Evolutionary conservation across 2,113 vertebrate genomes (phyloP), one percentile per base, ranked within the genome.

Genomic region (Gymnarchus niloticus): DNA sequence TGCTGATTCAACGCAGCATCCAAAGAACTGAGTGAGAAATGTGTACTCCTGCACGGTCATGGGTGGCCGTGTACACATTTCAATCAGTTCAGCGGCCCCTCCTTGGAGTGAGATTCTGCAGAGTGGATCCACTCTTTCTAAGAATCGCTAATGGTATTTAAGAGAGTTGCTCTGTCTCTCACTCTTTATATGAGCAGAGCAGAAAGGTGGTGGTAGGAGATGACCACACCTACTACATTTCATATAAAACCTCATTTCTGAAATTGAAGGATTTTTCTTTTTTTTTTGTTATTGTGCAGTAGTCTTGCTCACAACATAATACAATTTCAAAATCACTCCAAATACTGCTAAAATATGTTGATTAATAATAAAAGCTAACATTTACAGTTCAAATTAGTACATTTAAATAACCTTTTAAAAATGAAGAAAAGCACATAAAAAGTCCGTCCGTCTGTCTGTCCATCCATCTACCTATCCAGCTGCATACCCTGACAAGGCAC

Each of bases 1-100:
- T 83, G 82, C 82, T 83, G 82, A 83, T 83, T 28, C 54, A 46
- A 56, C 82, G 59, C 52, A 8, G 54, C 82, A 57, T 83, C 52
- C 49, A 56, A n/a, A 82, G 80, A 54, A 56, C 6, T 33, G 59
- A 59, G 82, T 83, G 82, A 83, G 59, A 59, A 83, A 83, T 83
- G 82, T 17, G 7, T 37, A 46, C 9, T 23, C 41, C 56, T 8
- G 19, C 44, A 6, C 44, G 23, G 41, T 7, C 56, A 48, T 4
- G 6, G 82, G 41, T 83, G 82, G 82, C 82, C 12, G 82, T 0
- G 9, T 83, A 56, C 82, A 54, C 56, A 46, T 28, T 57, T 3
- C 56, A 46, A n/a, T 59, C 6, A 21, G 82, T 37, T 23, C 57
- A 51, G 5, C 51, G 5, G 28, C 28, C 54, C 49, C 51, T 82